Percentiles rank a stretch among this genome's conserved stretches.
Evolutionary conservation across 2,888 invertebrate genomes (phyloP).

Genomic region (Eilema sororculum): DNA sequence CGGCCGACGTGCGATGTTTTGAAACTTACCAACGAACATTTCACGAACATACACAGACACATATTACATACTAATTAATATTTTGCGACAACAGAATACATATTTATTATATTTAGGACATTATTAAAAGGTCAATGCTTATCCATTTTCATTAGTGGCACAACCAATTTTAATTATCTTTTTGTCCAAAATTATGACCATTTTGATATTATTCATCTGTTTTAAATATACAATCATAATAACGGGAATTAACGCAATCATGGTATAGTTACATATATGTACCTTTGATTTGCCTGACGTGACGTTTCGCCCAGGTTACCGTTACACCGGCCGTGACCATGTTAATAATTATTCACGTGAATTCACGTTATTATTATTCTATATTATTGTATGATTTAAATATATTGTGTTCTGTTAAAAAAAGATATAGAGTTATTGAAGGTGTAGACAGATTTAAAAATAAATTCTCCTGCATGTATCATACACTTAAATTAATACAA

Average conservation of each 20-base stretch:
- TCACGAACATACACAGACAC: background rate
- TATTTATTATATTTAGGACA: background rate
- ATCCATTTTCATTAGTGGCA: conserved; percentile 5
- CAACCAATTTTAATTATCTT: background rate
- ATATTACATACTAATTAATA: background rate
- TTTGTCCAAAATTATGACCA: too few relatives aligned
- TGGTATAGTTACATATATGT: too few relatives aligned
- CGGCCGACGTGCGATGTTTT: background rate
- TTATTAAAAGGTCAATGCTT: conserved; percentile 3
- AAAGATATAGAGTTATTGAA: background rate
- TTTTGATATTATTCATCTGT: background rate
- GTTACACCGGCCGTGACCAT: too few relatives aligned
- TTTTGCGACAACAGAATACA: background rate
- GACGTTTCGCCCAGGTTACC: too few relatives aligned
- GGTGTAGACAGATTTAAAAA: background rate
- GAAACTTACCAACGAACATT: background rate
- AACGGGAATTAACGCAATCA: too few relatives aligned
- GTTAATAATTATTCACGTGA: too few relatives aligned
- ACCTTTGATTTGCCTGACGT: too few relatives aligned
- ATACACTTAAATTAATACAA: background rate
- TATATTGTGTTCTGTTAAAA: background rate
- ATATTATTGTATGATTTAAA: too few relatives aligned
- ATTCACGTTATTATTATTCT: too few relatives aligned
- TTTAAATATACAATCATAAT: background rate
- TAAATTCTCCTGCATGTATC: background rate